Evolutionary conservation across 2,113 vertebrate species (phyloP).

Genomic region (Telmatochromis brachygnathus): DNA sequence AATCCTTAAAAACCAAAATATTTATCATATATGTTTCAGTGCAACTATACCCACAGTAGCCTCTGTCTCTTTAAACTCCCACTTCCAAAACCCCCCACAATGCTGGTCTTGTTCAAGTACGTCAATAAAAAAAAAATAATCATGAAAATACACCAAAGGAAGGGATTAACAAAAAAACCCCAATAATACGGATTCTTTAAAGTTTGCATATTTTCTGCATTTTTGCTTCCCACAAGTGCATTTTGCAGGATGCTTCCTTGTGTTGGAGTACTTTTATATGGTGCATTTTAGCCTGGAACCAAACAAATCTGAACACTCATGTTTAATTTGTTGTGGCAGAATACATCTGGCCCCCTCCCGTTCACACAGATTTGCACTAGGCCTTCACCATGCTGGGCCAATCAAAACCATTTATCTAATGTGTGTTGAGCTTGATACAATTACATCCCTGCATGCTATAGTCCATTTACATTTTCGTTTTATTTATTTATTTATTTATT

Average conservation of each 20-base stretch:
- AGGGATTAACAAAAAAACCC: fast-evolving
- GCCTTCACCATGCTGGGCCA: background rate
- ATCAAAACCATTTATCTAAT: background rate
- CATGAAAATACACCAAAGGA: background rate
- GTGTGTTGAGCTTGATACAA: background rate
- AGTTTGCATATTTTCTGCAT: background rate
- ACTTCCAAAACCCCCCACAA: fast-evolving
- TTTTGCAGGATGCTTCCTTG: background rate
- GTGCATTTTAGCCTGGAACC: background rate
- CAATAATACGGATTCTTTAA: background rate
- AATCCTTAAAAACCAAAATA: background rate
- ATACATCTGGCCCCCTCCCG: background rate
- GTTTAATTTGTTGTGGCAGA: background rate
- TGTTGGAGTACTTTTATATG: background rate
- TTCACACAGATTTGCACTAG: background rate
- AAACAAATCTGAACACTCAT: background rate
- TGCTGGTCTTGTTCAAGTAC: background rate
- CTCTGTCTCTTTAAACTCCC: background rate
- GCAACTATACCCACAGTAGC: background rate
- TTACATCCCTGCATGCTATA: background rate
- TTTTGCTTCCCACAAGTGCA: background rate
- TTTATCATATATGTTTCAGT: background rate
- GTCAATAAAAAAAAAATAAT: background rate
- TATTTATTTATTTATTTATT: background rate
- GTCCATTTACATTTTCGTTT: background rate